Evolutionary conservation across 2,113 vertebrate species (phyloP).

Genomic region (Rhynchopsitta pachyrhyncha): DNA sequence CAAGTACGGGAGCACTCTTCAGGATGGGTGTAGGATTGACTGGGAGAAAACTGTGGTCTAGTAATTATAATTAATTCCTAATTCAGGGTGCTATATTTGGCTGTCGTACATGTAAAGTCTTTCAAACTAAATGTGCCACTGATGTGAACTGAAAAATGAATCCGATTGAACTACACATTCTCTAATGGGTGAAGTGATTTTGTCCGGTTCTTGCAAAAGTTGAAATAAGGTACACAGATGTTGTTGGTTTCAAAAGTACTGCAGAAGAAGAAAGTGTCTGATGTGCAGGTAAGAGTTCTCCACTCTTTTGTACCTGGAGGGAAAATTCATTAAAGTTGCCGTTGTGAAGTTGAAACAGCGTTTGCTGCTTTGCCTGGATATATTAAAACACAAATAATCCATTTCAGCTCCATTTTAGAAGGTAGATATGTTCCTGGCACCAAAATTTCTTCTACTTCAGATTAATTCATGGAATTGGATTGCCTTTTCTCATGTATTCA

Average conservation of each 20-base stretch:
- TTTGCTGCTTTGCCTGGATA: constrained; percentile 4
- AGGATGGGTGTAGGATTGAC: neutral
- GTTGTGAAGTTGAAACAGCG: neutral
- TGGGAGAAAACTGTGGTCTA: neutral
- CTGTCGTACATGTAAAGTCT: neutral
- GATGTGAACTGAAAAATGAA: neutral
- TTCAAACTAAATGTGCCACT: neutral
- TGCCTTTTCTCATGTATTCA: neutral
- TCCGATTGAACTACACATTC: neutral
- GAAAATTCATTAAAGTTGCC: constrained; percentile 9
- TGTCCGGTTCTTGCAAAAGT: neutral
- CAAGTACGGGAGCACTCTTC: neutral
- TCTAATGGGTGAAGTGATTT: neutral
- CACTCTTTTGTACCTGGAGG: neutral
- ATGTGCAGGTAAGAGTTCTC: neutral
- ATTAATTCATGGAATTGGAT: neutral
- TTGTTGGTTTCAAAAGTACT: neutral
- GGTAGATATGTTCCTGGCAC: neutral
- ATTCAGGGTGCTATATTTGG: neutral
- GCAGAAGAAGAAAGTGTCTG: neutral
- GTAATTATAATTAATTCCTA: neutral
- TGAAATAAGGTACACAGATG: neutral
- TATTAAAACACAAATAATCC: neutral
- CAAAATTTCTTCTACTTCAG: neutral
- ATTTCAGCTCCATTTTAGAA: neutral